phyloP scores from a whole-genome alignment of 2,113 vertebrate species.

The Tautogolabrus adspersus region DNA sequence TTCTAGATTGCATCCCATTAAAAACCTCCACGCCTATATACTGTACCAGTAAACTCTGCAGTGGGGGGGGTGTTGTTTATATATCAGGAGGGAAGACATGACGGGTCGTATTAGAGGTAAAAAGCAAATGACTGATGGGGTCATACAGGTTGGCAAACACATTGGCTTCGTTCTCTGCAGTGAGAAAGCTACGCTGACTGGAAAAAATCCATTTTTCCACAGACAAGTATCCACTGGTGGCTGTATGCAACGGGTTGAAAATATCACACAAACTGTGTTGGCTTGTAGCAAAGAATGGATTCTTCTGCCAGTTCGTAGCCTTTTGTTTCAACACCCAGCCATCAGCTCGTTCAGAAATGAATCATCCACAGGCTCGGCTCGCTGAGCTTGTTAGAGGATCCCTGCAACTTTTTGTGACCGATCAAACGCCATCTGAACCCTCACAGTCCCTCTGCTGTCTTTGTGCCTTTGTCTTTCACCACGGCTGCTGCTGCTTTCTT shows the following conservation, averaged over 20 bases:
- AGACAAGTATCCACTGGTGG: conserved; percentile 35
- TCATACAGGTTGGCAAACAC: not conserved
- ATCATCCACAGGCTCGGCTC: not conserved
- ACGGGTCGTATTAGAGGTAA: not conserved
- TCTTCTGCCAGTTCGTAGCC: conserved; percentile 9
- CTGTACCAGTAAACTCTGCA: no score
- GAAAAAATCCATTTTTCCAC: conserved; percentile 38
- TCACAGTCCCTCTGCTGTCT: conserved; percentile 35
- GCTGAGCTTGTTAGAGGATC: conserved; percentile 52
- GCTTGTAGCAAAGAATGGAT: not conserved
- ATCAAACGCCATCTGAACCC: conserved; percentile 49
- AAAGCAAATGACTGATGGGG: not conserved
- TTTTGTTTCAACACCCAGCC: conserved; percentile 29
- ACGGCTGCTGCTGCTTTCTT: not conserved
- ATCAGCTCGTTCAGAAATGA: conserved; percentile 24
- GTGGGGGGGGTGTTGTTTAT: no score
- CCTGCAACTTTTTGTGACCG: conserved; percentile 39
- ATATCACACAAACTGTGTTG: conserved; percentile 18
- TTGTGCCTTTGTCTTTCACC: conserved; percentile 31
- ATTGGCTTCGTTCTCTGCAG: not conserved
- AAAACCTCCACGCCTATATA: no score
- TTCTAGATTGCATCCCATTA: no score
- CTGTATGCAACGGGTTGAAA: conserved; percentile 29
- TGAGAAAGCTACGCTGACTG: conserved; percentile 16
- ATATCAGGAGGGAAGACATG: no score